A percentile compares a stretch with the other conserved stretches of the same genome.
Evolutionary conservation across 1,140 invertebrate species (phyloP).

Genomic region (Galleria mellonella): DNA sequence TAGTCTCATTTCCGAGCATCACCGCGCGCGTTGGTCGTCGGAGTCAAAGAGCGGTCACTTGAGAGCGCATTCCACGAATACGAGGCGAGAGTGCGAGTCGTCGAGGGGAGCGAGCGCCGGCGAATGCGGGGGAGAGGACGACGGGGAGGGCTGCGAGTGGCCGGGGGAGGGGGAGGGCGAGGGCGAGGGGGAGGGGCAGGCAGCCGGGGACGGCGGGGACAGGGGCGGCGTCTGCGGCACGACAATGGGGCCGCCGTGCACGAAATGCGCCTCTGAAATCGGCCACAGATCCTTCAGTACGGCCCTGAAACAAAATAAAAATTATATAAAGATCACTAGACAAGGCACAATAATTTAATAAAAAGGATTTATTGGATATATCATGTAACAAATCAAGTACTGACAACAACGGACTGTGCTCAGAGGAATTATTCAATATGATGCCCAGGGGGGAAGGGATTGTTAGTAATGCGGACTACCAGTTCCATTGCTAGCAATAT

Average conservation of each 20-base stretch:
- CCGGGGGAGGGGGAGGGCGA: not conserved
- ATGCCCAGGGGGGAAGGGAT: no score
- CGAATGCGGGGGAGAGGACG: slow-evolving; percentile 11
- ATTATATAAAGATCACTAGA: no score
- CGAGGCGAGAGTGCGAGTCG: slow-evolving; percentile 11
- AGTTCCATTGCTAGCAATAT: no score
- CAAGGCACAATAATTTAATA: no score
- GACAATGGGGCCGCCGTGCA: slow-evolving; percentile 14
- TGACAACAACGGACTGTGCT: no score
- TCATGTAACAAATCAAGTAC: no score
- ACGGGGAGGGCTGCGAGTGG: not conserved
- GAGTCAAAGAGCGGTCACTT: slow-evolving; percentile 23
- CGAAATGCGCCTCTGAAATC: slow-evolving; percentile 37
- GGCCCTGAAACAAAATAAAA: slow-evolving; percentile 19
- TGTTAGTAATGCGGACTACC: no score
- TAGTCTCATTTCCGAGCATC: no score
- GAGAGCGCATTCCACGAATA: slow-evolving; percentile 60
- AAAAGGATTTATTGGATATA: no score
- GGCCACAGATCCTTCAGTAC: slow-evolving; percentile 51
- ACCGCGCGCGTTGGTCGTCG: no score
- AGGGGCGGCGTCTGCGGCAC: slow-evolving; percentile 12
- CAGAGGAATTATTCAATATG: no score
- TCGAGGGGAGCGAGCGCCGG: slow-evolving; percentile 6
- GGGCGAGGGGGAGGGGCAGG: slow-evolving; percentile 8
- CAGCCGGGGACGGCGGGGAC: slow-evolving; percentile 11